Evolutionary conservation across 1,140 invertebrate genomes (phyloP).

Genomic region (Drosophila lacteicornis): DNA sequence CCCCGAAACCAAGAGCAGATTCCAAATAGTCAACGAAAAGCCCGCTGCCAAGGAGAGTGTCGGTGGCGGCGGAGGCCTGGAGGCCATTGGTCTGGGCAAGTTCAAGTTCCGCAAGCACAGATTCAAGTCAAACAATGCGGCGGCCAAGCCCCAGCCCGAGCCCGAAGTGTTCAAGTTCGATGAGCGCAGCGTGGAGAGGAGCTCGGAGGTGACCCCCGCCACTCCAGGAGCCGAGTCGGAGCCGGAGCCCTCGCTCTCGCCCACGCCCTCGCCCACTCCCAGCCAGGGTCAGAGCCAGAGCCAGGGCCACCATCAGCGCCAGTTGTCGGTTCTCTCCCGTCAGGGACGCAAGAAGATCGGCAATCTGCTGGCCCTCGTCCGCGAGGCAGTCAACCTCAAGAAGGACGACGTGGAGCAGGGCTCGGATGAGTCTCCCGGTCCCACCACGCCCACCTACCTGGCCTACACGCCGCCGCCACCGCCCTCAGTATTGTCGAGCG

Average conservation of each 20-base stretch:
- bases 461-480: constrained; percentile 68
- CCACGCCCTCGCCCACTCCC: constrained; percentile 70
- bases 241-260: constrained; percentile 56
- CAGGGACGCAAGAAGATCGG: constrained; percentile 83
- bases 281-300: constrained; percentile 52
- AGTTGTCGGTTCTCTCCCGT: constrained; percentile 71
- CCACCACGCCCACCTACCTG: constrained; percentile 66
- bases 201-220: constrained; percentile 28
- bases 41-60: constrained; percentile 6
- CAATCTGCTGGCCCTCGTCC: constrained; percentile 74
- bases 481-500: constrained; percentile 63
- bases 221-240: constrained; percentile 27
- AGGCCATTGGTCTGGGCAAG: constrained; percentile 64
- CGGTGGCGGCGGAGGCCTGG: constrained; percentile 21
- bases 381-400: constrained; percentile 76
- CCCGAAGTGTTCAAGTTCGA: constrained; percentile 82
- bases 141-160: constrained; percentile 57
- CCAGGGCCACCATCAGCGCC: constrained; percentile 64
- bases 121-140: constrained; percentile 50
- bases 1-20: constrained; percentile 55
- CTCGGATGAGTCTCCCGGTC: constrained; percentile 60
- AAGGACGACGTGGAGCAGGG: constrained; percentile 65
- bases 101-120: constrained; percentile 75
- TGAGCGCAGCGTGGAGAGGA: constrained; percentile 60
- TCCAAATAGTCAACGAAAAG: constrained; percentile 74